These are phyloP conservation scores for Sepiola atlantica DNA, from an alignment of 2,888 invertebrate genomes.

Conservation along the genomic window DNA sequence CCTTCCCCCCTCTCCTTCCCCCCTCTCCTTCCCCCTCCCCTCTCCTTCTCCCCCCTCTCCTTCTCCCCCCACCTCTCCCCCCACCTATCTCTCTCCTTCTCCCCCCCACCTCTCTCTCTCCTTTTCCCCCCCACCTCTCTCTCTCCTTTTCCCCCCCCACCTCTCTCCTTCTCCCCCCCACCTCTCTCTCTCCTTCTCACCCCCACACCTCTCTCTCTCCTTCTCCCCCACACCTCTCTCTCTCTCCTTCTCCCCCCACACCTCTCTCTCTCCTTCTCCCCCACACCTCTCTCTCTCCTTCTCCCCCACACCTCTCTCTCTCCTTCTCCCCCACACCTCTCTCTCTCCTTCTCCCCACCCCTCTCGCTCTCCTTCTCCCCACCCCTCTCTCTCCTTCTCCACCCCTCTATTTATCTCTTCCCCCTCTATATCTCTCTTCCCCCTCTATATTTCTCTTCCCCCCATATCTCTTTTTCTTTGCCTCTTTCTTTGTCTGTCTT, in stretches of 20 bases:
- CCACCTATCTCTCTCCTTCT: background rate
- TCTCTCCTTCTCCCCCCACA: too few relatives aligned
- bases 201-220: too few relatives aligned
- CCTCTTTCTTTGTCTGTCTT: background rate
- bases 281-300: background rate
- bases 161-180: background rate
- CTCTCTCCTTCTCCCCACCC: background rate
- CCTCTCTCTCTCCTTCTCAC: background rate
- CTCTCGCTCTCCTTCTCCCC: background rate
- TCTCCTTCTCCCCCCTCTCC: too few relatives aligned
- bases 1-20: too few relatives aligned
- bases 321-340: background rate
- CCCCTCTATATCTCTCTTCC: too few relatives aligned
- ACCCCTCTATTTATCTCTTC: background rate
- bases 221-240: too few relatives aligned
- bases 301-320: background rate
- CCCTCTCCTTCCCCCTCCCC: too few relatives aligned
- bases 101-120: background rate
- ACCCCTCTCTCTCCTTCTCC: background rate
- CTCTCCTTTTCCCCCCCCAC: background rate
- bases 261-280: background rate
- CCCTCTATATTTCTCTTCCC: background rate
- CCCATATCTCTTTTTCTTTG: background rate
- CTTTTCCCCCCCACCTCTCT: background rate
- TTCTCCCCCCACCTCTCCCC: background rate